Evolutionary conservation across 2,888 invertebrate species (phyloP).

Genomic region (Eristalis arbustorum): DNA sequence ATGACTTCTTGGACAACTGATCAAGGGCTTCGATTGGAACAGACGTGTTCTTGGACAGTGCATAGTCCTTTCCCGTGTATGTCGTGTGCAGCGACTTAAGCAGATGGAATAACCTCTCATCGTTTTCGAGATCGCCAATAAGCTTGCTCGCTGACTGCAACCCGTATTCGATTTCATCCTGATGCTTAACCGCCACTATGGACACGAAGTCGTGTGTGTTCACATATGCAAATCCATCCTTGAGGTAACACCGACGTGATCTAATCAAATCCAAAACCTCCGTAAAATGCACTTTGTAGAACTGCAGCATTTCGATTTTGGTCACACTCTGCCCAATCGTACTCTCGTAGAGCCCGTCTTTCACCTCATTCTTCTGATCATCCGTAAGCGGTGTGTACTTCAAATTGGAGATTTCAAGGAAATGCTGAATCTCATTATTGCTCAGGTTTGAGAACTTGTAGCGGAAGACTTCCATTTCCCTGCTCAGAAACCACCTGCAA

Average conservation of each 20-base stretch:
- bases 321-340: constrained; percentile 82
- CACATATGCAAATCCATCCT: constrained; percentile 92
- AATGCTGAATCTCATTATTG: constrained; percentile 82
- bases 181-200: constrained; percentile 89
- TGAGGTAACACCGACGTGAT: constrained; percentile 88
- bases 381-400: constrained; percentile 85
- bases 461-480: constrained; percentile 94
- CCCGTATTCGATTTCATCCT: constrained; percentile 81
- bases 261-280: constrained; percentile 93
- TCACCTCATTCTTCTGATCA: constrained; percentile 85
- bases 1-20: constrained; percentile 89
- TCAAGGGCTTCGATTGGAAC: constrained; percentile 90
- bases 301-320: constrained; percentile 84
- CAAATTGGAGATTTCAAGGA: constrained; percentile 86
- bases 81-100: constrained; percentile 89
- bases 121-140: constrained; percentile 89
- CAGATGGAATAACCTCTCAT: constrained; percentile 88
- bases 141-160: constrained; percentile 80
- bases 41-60: constrained; percentile 80
- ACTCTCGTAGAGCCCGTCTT: constrained; percentile 83
- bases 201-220: constrained; percentile 91
- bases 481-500: constrained; percentile 89
- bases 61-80: constrained; percentile 91
- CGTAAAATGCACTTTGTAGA: constrained; percentile 91
- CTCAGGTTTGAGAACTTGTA: constrained; percentile 86